These are phyloP conservation scores for Poeciliopsis occidentalis DNA, from an alignment of 2,113 vertebrate species.

Conservation along the genomic window DNA sequence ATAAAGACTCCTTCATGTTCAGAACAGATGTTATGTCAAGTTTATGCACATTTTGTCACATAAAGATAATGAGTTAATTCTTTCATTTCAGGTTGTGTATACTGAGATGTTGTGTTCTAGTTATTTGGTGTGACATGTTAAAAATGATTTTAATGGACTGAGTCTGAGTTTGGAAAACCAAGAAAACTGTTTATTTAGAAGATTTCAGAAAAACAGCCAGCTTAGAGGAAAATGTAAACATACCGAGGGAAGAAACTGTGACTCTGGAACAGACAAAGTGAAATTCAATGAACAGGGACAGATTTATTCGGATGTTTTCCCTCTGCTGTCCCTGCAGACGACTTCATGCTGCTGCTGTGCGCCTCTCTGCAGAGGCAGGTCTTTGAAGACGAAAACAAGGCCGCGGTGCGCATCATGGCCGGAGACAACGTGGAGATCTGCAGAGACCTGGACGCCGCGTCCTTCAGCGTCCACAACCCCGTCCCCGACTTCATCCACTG, in stretches of 20 bases:
- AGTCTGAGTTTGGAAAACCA: not conserved
- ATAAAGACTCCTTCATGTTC: no score
- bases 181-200: no score
- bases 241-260: no score
- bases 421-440: conserved; percentile 99
- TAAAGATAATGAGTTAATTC: no score
- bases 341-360: conserved; percentile 95
- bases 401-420: conserved; percentile 90
- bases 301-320: not conserved
- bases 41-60: no score
- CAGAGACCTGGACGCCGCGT: conserved; percentile 93
- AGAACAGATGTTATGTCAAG: no score
- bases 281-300: not conserved
- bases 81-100: no score
- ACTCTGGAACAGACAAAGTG: not conserved
- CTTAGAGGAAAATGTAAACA: no score
- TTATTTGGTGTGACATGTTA: no score
- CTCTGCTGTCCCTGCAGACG: conserved; percentile 78
- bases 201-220: no score
- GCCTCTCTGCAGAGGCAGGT: conserved; percentile 94
- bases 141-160: not conserved
- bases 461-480: conserved; percentile 96
- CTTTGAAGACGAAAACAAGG: conserved; percentile 96
- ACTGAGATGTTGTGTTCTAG: no score
- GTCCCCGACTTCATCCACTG: conserved; percentile 98